A percentile compares a stretch with the other conserved stretches of the same genome.
These are phyloP conservation scores for Cherax quadricarinatus DNA, from an alignment of 1,140 invertebrate species.

Conservation along the genomic window DNA sequence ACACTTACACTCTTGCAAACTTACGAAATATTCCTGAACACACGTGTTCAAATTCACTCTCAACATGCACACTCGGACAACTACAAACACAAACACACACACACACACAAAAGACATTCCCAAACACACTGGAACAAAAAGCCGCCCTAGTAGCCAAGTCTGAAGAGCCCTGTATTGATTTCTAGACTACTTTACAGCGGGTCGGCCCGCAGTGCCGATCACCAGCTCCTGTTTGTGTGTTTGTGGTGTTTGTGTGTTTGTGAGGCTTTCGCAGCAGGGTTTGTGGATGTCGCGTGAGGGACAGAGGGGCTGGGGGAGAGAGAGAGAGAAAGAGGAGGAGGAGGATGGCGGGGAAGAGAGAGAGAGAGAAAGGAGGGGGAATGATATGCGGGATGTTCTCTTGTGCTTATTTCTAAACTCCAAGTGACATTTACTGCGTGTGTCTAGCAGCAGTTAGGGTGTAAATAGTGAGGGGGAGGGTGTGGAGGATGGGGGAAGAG, in stretches of 20 bases:
- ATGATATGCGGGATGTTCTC: neutral
- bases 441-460: neutral
- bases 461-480: neutral
- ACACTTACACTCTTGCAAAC: too few relatives aligned
- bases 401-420: constrained; percentile 14
- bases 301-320: neutral
- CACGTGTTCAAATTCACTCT: too few relatives aligned
- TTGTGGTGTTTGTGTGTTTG: neutral
- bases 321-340: neutral
- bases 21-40: too few relatives aligned
- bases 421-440: constrained; percentile 4
- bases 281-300: neutral
- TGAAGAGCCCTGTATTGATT: constrained; percentile 41
- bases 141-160: constrained; percentile 19
- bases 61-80: constrained; percentile 1
- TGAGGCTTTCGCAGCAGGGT: neutral
- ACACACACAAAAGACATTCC: too few relatives aligned
- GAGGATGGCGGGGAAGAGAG: neutral
- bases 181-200: constrained; percentile 26
- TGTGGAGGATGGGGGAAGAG: too few relatives aligned
- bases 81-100: neutral
- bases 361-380: neutral
- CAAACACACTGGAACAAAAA: neutral
- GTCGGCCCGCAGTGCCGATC: constrained; percentile 35
- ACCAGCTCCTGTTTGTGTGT: constrained; percentile 13